Evolutionary conservation across 2,113 vertebrate genomes (phyloP), one percentile per base, ranked within the genome.

Genomic region (Apus apus): DNA sequence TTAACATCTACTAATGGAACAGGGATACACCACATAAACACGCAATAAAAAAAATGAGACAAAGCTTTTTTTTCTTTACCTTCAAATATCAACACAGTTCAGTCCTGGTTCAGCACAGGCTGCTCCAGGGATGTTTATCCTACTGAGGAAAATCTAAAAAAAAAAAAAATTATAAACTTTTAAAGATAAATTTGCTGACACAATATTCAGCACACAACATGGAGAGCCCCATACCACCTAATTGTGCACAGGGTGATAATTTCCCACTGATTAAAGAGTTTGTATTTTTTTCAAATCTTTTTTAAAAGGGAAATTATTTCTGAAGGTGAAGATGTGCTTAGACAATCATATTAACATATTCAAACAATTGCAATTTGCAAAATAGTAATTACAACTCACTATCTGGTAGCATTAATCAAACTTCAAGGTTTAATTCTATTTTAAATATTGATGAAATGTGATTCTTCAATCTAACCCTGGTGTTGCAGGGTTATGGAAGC

Each of bases 391-490:
- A 99, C 98, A 98, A 98, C 98, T 98, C 95, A 85, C 97, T 97
- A 95, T 97, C 97, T 91, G 96, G 96, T 97, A 96, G 96, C 97
- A 97, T 97, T 98, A 98, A 98, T 98, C 98, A 98, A 98, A 98
- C 97, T 97, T 95, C 97, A 96, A 98, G 98, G 98, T 98, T 98
- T 99, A 98, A 99, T 99, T 98, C 98, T 96, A 95, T 98, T 98
- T 98, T 98, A 98, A 99, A 99, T 98, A 98, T 98, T 98, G 98
- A 98, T 98, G 98, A 98, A 98, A 98, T 97, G 98, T 97, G 97
- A 97, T 97, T 97, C 96, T 96, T 96, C 96, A 97, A 96, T 94
- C 96, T 98, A 98, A 98, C 98, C 98, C 97, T 97, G 97, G 97
- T 94, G 93, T 98, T 98, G 98, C 95, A 94, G 98, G 98, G 98